Conservation (phyloP, 2,888 invertebrate species). For the Dusona sp. region DNA sequence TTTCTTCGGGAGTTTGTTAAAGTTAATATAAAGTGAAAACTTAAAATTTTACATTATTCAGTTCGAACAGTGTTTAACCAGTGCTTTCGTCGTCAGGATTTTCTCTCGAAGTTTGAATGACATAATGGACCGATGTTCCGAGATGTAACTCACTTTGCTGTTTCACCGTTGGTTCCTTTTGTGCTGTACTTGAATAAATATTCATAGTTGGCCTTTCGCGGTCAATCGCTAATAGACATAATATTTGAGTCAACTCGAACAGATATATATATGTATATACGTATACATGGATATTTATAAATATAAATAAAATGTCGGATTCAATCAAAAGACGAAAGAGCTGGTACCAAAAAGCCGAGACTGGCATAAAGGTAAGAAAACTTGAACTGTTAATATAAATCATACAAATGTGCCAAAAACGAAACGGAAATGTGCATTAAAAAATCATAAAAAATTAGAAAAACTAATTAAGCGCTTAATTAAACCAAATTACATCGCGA, state of each 20-base stretch:
- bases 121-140: constrained; percentile 32
- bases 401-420: not conserved
- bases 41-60: not conserved
- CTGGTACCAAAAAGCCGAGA: constrained; percentile 75
- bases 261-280: not conserved
- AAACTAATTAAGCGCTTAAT: not conserved
- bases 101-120: constrained; percentile 39
- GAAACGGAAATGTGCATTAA: not conserved
- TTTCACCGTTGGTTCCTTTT: not conserved
- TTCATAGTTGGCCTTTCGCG: constrained; percentile 53
- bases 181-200: constrained; percentile 63
- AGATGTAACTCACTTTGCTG: constrained; percentile 9
- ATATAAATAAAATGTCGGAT: constrained; percentile 67
- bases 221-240: constrained; percentile 21
- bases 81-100: not conserved
- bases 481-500: not conserved
- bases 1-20: not conserved
- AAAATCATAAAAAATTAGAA: not conserved
- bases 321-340: constrained; percentile 73
- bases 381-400: not conserved
- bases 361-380: constrained; percentile 71
- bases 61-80: not conserved
- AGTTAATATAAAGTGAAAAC: not conserved
- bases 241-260: not conserved
- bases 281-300: not conserved